Evolutionary conservation across 2,797 vertebrate species (phyloP).

Genomic region (Spatula versicolor): DNA sequence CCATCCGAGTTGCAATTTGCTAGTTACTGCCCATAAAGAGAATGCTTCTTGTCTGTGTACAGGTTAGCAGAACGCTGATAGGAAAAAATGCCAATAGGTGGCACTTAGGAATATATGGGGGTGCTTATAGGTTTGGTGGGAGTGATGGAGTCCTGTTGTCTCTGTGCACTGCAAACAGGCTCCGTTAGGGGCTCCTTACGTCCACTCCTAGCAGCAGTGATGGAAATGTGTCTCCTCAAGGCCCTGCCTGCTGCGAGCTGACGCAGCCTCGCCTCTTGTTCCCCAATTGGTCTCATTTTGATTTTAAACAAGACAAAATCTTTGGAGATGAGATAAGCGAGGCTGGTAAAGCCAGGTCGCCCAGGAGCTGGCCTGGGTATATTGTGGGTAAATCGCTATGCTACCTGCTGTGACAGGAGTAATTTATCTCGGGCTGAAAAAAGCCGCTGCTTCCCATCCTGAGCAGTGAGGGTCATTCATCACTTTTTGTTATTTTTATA

Average conservation of each 20-base stretch:
- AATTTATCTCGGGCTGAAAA: constrained; percentile 73
- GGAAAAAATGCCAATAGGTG: constrained; percentile 30
- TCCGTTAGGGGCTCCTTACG: fast-evolving
- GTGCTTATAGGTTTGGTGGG: fast-evolving
- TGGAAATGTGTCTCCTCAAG: fast-evolving
- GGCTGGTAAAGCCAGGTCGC: constrained; percentile 11
- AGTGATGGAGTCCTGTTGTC: not conserved
- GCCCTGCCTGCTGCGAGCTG: fast-evolving
- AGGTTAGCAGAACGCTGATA: fast-evolving
- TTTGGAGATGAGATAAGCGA: constrained; percentile 39
- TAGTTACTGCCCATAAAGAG: not conserved
- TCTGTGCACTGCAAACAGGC: fast-evolving
- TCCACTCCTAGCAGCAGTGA: fast-evolving
- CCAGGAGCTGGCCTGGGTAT: constrained; percentile 31
- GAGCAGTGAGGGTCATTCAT: constrained; percentile 72
- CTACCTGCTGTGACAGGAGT: constrained; percentile 64
- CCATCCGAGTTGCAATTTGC: not conserved
- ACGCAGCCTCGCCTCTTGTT: not conserved
- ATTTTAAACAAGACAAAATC: not conserved
- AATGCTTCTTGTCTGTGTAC: fast-evolving
- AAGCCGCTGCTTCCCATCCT: constrained; percentile 68
- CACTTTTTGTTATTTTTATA: constrained; percentile 77
- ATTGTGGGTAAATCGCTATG: constrained; percentile 54
- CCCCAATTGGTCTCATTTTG: not conserved
- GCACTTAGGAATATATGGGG: not conserved